Evolutionary conservation across 1,140 invertebrate genomes (phyloP).

Genomic region (Zaprionus ornatus): DNA sequence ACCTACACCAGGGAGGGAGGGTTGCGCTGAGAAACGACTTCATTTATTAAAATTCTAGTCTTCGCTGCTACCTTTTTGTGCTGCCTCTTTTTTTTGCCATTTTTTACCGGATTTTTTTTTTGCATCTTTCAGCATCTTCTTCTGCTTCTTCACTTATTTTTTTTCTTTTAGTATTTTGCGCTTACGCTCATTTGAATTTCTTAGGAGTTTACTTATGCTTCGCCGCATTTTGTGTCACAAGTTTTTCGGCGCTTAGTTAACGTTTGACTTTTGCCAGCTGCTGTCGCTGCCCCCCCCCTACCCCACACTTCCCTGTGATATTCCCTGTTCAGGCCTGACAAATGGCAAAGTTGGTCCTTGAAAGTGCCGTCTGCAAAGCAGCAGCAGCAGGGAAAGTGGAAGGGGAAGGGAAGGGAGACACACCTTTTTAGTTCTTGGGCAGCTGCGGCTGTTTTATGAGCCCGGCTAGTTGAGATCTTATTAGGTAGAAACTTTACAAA

Average conservation of each 20-base stretch:
- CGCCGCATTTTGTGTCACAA: slow-evolving; percentile 72
- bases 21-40: slow-evolving; percentile 49
- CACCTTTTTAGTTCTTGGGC: slow-evolving; percentile 24
- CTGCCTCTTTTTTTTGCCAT: slow-evolving; percentile 15
- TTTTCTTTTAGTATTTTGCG: slow-evolving; percentile 43
- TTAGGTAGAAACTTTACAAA: slow-evolving; percentile 68
- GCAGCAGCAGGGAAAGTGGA: background rate
- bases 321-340: slow-evolving; percentile 21
- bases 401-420: background rate
- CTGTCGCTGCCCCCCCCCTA: too few species aligned
- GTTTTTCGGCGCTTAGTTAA: slow-evolving; percentile 80
- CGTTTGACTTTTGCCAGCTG: slow-evolving; percentile 76
- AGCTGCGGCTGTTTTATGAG: slow-evolving; percentile 50
- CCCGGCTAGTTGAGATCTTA: slow-evolving; percentile 51
- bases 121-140: slow-evolving; percentile 29
- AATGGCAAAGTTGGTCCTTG: slow-evolving; percentile 66
- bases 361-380: slow-evolving; percentile 15
- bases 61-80: slow-evolving; percentile 38
- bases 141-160: slow-evolving; percentile 19
- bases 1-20: background rate
- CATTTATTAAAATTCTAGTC: slow-evolving; percentile 71
- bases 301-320: too few species aligned
- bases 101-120: slow-evolving; percentile 7
- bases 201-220: slow-evolving; percentile 77
- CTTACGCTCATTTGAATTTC: slow-evolving; percentile 81